Evolutionary conservation across 2,797 vertebrate species (phyloP).

Genomic region (Morus bassanus): DNA sequence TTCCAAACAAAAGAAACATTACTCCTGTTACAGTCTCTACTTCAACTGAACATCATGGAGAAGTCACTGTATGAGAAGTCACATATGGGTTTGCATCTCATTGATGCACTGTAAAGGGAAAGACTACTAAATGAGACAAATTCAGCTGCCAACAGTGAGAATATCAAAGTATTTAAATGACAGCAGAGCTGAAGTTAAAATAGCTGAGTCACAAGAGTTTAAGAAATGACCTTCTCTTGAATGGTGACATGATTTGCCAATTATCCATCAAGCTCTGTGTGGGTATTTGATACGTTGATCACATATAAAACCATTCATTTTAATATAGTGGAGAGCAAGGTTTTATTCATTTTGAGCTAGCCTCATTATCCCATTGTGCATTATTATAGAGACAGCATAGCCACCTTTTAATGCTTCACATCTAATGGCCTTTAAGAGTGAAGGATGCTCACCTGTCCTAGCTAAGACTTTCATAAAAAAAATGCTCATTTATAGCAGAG

Average conservation of each 20-base stretch:
- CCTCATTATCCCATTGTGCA: neutral
- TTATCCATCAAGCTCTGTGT: conserved; percentile 4
- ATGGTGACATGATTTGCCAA: conserved; percentile 24
- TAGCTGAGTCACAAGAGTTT: neutral
- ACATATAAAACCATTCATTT: conserved; percentile 12
- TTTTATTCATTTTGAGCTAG: conserved; percentile 13
- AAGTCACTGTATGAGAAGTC: conserved; percentile 16
- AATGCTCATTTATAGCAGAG: neutral
- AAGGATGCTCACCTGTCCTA: neutral
- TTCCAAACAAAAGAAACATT: neutral
- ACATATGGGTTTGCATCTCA: neutral
- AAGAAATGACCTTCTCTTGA: conserved; percentile 16
- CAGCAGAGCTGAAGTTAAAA: conserved; percentile 32
- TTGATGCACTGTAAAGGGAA: conserved; percentile 1
- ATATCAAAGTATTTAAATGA: conserved; percentile 42
- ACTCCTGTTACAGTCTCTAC: neutral
- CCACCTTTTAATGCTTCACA: neutral
- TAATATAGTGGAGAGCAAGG: neutral
- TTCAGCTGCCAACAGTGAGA: neutral
- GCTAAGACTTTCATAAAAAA: neutral
- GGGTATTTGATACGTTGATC: neutral
- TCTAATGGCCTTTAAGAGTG: neutral
- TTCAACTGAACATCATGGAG: neutral
- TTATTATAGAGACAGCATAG: neutral
- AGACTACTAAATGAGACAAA: conserved; percentile 24